Base-by-base conservation (phyloP, 2,113 vertebrate genomes). In the Albula goreensis region DNA sequence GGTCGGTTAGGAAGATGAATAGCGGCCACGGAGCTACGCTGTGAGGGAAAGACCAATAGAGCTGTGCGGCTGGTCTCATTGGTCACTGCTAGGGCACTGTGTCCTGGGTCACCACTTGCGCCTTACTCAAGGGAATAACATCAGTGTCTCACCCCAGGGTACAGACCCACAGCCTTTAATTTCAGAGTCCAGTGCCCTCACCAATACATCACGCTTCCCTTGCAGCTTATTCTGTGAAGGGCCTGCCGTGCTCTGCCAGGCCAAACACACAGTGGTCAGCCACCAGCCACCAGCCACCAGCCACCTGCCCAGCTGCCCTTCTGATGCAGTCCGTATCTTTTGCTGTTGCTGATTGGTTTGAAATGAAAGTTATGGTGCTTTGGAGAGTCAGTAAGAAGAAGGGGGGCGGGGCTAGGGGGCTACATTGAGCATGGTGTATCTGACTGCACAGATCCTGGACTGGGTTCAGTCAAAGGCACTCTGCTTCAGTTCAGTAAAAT, bases 1-100 rank as follows among this genome's bases (percentile, higher is more conserved):
- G 70, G 70, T 74, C 31, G 70, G 57, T 41, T 63, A 63, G 56
- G 56, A 83, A 83, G 81, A 83, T 48, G 19, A 83, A 83, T 83
- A 31, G 31, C 25, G 15, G 56, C 2, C 3, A 3, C 10, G 50
- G 49, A 9, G 9, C 9, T 25, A 11, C n/a, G 49, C 8, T 19
- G 25, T 13, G 9, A 63, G 25, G n/a, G 2, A 51, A n/a, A 60
- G 70, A 31, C 22, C 22, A 74, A 74, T 74, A 74, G 70, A 74
- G 70, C 9, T 13, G 70, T 31, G n/a, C 22, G n/a, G 70, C 22
- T 22, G 10, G 70, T 31, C 31, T 74, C 70, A 74, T 31, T 74
- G 70, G 22, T 74, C n/a, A 31, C 70, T 25, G 70, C n/a, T 74
- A 31, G n/a, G 70, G n/a, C 22, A 31, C 31, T 31, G 70, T 31